Base-by-base conservation (phyloP, 2,113 vertebrate species). In the Cyphotilapia sp. region DNA sequence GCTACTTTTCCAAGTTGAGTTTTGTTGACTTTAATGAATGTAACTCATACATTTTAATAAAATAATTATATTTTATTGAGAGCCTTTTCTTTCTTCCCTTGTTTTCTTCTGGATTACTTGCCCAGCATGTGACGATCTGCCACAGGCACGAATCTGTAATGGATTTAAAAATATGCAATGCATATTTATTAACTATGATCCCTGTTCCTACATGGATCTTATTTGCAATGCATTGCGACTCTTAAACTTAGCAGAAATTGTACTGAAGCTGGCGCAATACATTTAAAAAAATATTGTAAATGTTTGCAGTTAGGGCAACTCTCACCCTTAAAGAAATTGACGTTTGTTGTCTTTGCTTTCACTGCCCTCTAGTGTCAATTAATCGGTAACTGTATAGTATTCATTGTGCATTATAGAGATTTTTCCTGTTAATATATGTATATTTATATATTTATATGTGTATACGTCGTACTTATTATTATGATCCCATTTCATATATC, bases 361-460 rank as follows among this genome's bases (percentile, higher is more conserved):
- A 87, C 69, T 90, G 89, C 91, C 93, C 90, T 88, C 94, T 92
- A 89, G 94, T 90, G 94, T 11, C 22, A 4, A 2, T 54, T 27
- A 35, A 16, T 31, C 2, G 2, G 45, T 47, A 22, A 33, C 17
- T 27, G 33, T 84, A 17, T n/a, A 3, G 7, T 66, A 49, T 22
- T 69, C 6, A 13, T n/a, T 49, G 24, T 76, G 42, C 16, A 76
- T 66, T 66, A 8, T 8, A 38, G 33, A 66, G 10, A 0, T 38
- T 66, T 66, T 66, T n/a, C 33, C 19, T 38, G 17, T 66, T 38
- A 38, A 66, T 38, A 66, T 22, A 22, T 66, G 33, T 66, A 38
- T 22, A 66, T 66, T n/a, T 7, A 35, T n/a, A 35, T 66, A 35
- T 63, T 35, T 66, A 12, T n/a, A 42, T 27, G 16, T 29, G 71